Base-by-base conservation (phyloP, 2,888 invertebrate species). In the Steinernema scapterisci region DNA sequence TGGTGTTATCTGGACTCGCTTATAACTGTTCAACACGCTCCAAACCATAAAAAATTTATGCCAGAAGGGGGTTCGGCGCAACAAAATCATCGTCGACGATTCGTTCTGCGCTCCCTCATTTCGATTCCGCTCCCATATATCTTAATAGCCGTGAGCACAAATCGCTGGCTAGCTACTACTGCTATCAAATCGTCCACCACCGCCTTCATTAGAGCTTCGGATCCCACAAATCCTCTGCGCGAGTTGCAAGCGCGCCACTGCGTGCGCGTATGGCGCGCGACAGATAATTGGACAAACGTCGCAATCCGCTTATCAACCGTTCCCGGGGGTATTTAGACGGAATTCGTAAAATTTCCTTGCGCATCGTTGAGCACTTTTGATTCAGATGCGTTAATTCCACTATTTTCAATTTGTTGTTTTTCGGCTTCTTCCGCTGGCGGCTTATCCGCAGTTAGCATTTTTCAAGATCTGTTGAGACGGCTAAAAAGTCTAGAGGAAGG, bases 291-390 rank as follows among this genome's bases (percentile, higher is more conserved):
- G 38, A 63, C 31, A 63, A 63, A 63, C 63, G 63, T 63, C 63
- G 63, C 63, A 63, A 63, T 63, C 63, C 63, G 63, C 63, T 63
- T 63, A 63, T 63, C 13, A 63, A 63, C 63, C 63, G 63, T 63
- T 63, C 63, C 63, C 63, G 16, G 13, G 63, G 63, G 63, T 31
- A 63, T 63, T 63, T 27, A 31, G 63, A 16, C 63, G 1, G 31
- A 27, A 63, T 63, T 27, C 16, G 31, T 27, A 27, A 63, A n/a
- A 48, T 48, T n/a, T 48, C 48, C 48, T 27, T 25, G 52, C 52
- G 52, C 21, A 21, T 63, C 63, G 63, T 27, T 63, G 63, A 27
- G 31, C 63, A 63, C 27, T 63, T 63, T 63, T 63, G 63, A 63
- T 63, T 63, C 63, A 27, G 27, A 63, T 31, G 23, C 63, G 27